Evolutionary conservation across 2,797 vertebrate genomes (phyloP).

Genomic region (Galago senegalensis): DNA sequence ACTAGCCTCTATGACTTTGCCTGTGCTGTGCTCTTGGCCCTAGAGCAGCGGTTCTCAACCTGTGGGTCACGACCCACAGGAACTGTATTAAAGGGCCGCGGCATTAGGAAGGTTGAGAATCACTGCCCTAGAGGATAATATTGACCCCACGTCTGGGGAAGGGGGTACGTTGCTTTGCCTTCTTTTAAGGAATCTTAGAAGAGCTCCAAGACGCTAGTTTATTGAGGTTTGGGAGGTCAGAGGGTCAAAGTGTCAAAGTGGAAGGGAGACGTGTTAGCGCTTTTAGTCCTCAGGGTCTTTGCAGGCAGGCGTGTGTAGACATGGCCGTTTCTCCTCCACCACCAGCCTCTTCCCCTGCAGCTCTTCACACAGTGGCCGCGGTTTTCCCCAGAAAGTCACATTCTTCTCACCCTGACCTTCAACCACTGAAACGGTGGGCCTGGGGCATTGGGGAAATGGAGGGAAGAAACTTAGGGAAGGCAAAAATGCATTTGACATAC

Average conservation of each 20-base stretch:
- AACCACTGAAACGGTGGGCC: conserved; percentile 74
- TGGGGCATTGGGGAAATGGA: conserved; percentile 35
- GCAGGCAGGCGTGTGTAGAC: conserved; percentile 82
- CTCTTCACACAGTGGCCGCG: conserved; percentile 31
- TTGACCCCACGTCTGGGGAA: not conserved
- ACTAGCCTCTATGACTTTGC: not conserved
- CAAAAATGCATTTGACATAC: conserved; percentile 54
- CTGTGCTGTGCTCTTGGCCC: not conserved
- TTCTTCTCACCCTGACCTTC: conserved; percentile 77
- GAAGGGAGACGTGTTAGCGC: conserved; percentile 43
- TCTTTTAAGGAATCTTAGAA: conserved; percentile 25
- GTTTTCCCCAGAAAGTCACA: conserved; percentile 83
- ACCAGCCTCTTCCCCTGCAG: conserved; percentile 70
- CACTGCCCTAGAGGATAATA: conserved; percentile 52
- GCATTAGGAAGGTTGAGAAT: too few relatives aligned
- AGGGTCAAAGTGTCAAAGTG: conserved; percentile 47
- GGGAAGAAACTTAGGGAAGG: conserved; percentile 66
- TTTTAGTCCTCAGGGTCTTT: conserved; percentile 73
- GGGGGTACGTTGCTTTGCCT: not conserved
- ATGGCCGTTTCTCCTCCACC: conserved; percentile 80
- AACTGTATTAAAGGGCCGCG: too few relatives aligned
- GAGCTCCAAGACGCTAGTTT: conserved; percentile 59
- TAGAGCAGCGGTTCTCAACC: not conserved
- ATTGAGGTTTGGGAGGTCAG: conserved; percentile 65
- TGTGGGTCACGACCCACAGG: too few relatives aligned